Evolutionary conservation across 2,113 vertebrate species (phyloP).

Genomic region (Xerus inauris): DNA sequence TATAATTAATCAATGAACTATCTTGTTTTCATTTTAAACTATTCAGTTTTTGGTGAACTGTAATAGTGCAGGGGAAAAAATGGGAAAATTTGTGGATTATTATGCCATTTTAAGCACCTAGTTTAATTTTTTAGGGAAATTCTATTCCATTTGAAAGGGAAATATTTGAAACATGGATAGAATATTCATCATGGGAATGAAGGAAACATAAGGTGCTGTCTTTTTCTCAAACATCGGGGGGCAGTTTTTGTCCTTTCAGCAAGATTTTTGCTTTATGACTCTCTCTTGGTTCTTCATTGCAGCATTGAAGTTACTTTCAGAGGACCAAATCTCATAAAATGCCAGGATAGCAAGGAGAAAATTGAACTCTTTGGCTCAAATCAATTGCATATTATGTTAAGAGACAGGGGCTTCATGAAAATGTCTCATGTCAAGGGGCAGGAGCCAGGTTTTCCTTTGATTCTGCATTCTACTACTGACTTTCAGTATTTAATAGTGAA

Average conservation of each 20-base stretch:
- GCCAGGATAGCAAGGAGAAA: conserved; percentile 36
- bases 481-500: conserved; percentile 19
- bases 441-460: conserved; percentile 35
- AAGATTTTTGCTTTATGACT: not conserved
- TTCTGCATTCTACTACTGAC: conserved; percentile 27
- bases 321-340: conserved; percentile 30
- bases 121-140: not conserved
- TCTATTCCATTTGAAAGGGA: not conserved
- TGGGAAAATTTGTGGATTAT: not conserved
- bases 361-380: conserved; percentile 25
- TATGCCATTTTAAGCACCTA: not conserved
- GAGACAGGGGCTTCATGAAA: not conserved
- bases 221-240: not conserved
- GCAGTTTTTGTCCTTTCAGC: not conserved
- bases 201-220: not conserved
- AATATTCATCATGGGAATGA: not conserved
- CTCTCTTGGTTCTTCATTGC: not conserved
- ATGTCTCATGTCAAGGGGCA: not conserved
- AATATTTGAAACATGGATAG: not conserved
- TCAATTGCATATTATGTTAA: conserved; percentile 24
- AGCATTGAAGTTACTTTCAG: not conserved
- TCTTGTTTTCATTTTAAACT: not conserved
- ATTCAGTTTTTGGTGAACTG: not conserved
- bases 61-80: not conserved
- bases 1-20: not conserved